phyloP scores from a whole-genome alignment of 2,113 vertebrate species.

The Bettongia penicillata region DNA sequence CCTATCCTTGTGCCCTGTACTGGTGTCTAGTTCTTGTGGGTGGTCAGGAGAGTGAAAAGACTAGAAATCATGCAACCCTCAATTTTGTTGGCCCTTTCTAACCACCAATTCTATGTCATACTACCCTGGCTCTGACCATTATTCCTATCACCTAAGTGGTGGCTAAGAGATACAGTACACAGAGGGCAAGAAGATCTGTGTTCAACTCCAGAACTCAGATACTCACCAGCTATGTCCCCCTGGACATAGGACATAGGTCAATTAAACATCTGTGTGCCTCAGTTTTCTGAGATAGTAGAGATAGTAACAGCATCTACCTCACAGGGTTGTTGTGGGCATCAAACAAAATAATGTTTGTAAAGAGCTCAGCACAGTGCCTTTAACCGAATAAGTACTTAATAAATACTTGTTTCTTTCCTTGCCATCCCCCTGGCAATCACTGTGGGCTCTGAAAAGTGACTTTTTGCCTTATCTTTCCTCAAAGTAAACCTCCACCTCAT shows the following conservation, averaged over 20 bases:
- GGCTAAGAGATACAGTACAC: background rate
- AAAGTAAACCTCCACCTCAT: background rate
- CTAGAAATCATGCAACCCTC: background rate
- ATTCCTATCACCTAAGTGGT: background rate
- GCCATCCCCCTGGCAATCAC: background rate
- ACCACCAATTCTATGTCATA: background rate
- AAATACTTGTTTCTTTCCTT: background rate
- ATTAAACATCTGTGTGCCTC: background rate
- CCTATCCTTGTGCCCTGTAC: background rate
- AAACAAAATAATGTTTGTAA: background rate
- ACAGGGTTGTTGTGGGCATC: background rate
- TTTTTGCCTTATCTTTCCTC: background rate
- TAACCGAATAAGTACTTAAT: background rate
- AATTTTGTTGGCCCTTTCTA: background rate
- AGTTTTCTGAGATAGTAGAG: background rate
- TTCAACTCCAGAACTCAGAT: background rate
- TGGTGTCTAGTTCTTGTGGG: background rate
- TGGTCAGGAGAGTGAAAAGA: background rate
- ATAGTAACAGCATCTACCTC: background rate
- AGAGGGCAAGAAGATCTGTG: background rate
- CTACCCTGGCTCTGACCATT: background rate
- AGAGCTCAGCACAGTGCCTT: background rate
- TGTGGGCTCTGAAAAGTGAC: background rate
- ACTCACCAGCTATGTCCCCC: background rate
- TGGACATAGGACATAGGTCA: too few species aligned